These are phyloP conservation scores for Melipona bicolor DNA, from an alignment of 2,888 invertebrate genomes.

Conservation along the genomic window DNA sequence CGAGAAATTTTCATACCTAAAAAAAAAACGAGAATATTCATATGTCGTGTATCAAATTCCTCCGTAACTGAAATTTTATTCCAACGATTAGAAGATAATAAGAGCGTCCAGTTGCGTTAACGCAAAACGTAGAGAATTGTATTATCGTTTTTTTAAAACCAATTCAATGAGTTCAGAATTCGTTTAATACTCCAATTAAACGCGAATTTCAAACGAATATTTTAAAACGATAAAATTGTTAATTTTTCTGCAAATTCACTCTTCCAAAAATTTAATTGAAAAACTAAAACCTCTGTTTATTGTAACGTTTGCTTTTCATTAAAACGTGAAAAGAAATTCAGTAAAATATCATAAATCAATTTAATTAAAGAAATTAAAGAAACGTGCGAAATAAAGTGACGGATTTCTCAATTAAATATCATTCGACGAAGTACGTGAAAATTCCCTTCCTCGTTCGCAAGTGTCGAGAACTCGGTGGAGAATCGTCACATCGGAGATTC, in stretches of 20 bases:
- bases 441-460: neutral
- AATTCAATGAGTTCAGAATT: neutral
- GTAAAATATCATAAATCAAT: no score
- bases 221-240: no score
- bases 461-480: neutral
- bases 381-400: no score
- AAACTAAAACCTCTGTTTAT: no score
- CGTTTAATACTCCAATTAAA: no score
- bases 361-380: no score
- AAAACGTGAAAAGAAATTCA: no score
- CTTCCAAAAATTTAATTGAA: no score
- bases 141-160: neutral
- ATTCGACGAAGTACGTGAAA: neutral
- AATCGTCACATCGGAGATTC: neutral
- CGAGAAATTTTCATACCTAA: neutral
- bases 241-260: no score
- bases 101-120: no score
- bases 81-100: neutral
- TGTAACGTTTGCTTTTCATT: no score
- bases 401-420: rapidly evolving
- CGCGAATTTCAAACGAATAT: no score
- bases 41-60: neutral
- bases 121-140: neutral
- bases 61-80: neutral
- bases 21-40: neutral